Conservation (phyloP, 1,140 invertebrate species). For the Pseudomyrmex sp. region DNA sequence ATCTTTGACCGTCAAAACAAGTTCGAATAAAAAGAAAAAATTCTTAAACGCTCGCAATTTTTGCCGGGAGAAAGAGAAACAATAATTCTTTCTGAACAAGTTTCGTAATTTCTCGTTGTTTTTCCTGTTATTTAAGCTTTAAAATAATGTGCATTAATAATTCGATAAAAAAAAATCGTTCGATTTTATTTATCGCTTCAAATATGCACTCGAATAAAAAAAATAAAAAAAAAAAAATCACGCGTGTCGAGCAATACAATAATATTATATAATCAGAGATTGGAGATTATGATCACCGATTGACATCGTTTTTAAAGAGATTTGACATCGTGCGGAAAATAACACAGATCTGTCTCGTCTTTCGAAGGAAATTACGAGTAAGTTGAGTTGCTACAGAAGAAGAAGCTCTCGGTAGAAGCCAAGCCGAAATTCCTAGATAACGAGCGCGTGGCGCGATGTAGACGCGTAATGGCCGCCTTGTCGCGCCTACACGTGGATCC, state of each 20-base stretch:
- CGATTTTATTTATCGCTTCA: not conserved
- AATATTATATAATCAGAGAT: not conserved
- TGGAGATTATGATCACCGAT: not conserved
- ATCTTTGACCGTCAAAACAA: too few relatives aligned
- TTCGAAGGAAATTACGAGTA: not conserved
- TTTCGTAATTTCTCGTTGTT: not conserved
- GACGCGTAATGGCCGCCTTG: slow-evolving; percentile 58
- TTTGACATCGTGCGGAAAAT: slow-evolving; percentile 5
- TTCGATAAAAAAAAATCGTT: not conserved
- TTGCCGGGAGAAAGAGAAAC: not conserved
- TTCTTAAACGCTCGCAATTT: not conserved
- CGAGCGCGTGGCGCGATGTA: slow-evolving; percentile 22
- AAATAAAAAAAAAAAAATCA: not conserved
- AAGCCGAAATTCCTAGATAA: slow-evolving; percentile 61
- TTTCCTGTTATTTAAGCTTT: not conserved
- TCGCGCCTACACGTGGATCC: slow-evolving; percentile 55
- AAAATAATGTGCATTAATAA: too few relatives aligned
- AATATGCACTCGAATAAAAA: not conserved
- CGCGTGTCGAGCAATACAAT: not conserved
- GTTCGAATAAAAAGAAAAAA: too few relatives aligned
- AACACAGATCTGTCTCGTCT: not conserved
- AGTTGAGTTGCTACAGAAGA: not conserved
- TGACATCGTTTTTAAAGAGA: not conserved
- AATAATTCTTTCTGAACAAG: not conserved
- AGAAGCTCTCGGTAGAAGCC: not conserved